A percentile compares a stretch with the other conserved stretches of the same genome.
phyloP scores from a whole-genome alignment of 2,113 vertebrate genomes.

The Vireo altiloquus region DNA sequence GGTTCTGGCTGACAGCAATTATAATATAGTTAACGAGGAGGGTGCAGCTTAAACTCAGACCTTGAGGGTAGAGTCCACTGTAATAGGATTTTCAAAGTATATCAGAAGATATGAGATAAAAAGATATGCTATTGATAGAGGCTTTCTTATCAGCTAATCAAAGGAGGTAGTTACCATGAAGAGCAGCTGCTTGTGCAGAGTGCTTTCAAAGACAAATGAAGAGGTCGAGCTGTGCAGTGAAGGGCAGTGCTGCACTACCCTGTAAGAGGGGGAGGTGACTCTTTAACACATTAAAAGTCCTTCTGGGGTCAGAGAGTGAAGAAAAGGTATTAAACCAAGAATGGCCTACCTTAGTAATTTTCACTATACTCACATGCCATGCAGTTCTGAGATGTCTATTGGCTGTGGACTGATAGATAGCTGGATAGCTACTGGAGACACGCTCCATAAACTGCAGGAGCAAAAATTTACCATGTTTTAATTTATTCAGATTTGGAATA shows the following conservation, averaged over 20 bases:
- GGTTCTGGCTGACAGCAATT: constrained; percentile 28
- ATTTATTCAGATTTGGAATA: not conserved
- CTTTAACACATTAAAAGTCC: not conserved
- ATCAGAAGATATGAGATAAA: constrained; percentile 13
- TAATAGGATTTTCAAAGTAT: constrained; percentile 44
- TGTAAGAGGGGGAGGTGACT: not conserved
- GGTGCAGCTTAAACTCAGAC: constrained; percentile 55
- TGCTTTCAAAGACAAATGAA: constrained; percentile 24
- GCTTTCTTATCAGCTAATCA: constrained; percentile 12
- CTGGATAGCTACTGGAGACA: not conserved
- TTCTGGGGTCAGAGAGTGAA: not conserved
- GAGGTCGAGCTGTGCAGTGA: not conserved
- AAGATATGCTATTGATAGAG: constrained; percentile 8
- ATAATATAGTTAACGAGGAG: not conserved
- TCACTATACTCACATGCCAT: accelerated
- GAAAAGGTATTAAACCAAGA: not conserved
- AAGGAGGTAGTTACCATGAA: not conserved
- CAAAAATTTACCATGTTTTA: not conserved
- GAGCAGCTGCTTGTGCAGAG: not conserved
- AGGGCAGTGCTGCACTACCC: not conserved
- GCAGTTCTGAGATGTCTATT: not conserved
- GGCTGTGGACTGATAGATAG: not conserved
- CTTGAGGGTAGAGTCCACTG: constrained; percentile 45
- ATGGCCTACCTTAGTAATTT: not conserved
- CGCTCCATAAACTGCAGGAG: not conserved